Base-by-base conservation (phyloP, 2,888 invertebrate genomes). In the Melanotus villosus region DNA sequence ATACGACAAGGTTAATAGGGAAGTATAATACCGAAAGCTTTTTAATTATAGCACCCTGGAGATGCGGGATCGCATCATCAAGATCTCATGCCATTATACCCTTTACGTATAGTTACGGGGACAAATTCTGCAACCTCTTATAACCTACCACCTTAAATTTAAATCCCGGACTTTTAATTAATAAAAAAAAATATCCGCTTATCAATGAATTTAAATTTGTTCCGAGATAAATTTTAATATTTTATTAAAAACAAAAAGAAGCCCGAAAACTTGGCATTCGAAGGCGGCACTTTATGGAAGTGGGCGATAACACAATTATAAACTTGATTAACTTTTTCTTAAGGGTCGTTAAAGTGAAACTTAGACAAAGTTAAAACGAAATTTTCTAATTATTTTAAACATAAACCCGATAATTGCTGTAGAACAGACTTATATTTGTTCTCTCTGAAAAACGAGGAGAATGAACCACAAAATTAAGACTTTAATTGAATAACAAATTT, bases 1-100 rank as follows among this genome's bases (percentile, higher is more conserved):
- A 57, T 56, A 65, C 57, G 57, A 56, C 43, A 34, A 45, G 56
- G 65, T 65, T 65, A 65, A 57, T 57, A 57, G 57, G 41, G 30
- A 43, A 18, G 63, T 30, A 43, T 63, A 63, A 63, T 63, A 30
- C 38, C 57, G 21, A 65, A 57, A 65, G 65, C 65, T 65, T 65
- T 63, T 65, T 65, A 65, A 65, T 65, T 65, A 65, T 19, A 57
- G 47, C 65, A 34, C 65, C 65, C 65, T 63, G 65, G 65, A 65
- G 65, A 57, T 65, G 65, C 34, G 43, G 56, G 52, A 43, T 64
- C 54, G 41, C 43, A 64, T 56, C 64, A 41, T 43, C 56, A 47
- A 65, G 47, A 57, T 65, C 54, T 32, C 34, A 6, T 23, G 26
- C 63, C 47, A 57, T 65, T 65, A 56, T 47, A 14, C 26, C 41